These are phyloP conservation scores for Phylloscopus whistleri DNA, from an alignment of 2,113 vertebrate genomes.

Conservation along the genomic window DNA sequence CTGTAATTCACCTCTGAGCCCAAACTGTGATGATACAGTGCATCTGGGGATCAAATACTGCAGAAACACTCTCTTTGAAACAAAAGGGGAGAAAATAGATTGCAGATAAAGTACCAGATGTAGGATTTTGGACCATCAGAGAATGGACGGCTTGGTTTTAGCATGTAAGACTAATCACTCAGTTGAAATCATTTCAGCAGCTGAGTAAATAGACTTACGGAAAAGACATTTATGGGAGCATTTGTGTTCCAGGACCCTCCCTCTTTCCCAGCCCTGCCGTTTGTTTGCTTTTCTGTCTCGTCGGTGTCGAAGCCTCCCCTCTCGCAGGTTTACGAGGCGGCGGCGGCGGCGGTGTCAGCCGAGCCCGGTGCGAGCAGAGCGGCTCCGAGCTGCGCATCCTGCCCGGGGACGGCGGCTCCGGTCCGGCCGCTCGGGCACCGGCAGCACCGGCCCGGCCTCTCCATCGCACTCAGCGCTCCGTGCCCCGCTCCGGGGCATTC, in stretches of 20 bases:
- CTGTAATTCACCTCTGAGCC: constrained; percentile 4
- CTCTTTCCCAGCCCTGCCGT: background rate
- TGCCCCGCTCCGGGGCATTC: too few species aligned
- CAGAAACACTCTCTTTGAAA: background rate
- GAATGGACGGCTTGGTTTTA: background rate
- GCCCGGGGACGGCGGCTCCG: too few species aligned
- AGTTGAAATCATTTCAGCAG: constrained; percentile 31
- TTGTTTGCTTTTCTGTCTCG: background rate
- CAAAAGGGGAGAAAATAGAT: background rate
- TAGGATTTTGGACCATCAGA: background rate
- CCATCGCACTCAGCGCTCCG: background rate
- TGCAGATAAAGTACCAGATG: background rate
- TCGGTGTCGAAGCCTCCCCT: background rate
- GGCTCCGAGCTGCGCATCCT: background rate
- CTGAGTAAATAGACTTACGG: constrained; percentile 31
- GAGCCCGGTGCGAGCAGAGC: background rate
- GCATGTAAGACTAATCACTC: background rate
- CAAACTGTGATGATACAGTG: background rate
- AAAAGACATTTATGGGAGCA: constrained; percentile 33
- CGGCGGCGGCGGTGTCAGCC: background rate
- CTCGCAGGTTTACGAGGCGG: background rate
- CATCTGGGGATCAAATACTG: background rate
- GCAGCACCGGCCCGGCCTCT: background rate
- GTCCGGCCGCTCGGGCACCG: too few species aligned
- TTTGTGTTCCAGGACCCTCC: background rate